These are phyloP conservation scores for Exephanes ischioxanthus DNA, from an alignment of 2,888 invertebrate species.

Conservation along the genomic window DNA sequence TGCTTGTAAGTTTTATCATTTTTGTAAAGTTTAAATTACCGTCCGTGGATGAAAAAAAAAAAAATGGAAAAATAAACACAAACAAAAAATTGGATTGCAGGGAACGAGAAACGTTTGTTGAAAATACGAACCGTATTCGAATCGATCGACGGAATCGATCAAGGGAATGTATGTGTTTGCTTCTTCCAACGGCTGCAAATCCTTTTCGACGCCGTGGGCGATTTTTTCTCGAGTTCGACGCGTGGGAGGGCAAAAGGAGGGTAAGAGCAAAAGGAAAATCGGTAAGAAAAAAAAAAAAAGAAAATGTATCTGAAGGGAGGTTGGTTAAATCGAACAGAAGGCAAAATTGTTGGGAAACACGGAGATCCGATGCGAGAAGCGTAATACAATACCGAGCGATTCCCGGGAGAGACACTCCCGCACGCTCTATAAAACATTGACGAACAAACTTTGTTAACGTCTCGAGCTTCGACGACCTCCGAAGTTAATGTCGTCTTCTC, in stretches of 20 bases:
- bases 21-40: too few species aligned
- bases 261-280: background rate
- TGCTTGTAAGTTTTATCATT: too few species aligned
- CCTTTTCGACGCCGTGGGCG: background rate
- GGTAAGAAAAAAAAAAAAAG: background rate
- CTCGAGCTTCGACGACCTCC: constrained; percentile 12
- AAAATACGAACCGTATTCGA: background rate
- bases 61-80: too few species aligned
- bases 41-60: too few species aligned
- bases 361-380: background rate
- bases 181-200: background rate
- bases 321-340: constrained; percentile 15
- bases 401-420: background rate
- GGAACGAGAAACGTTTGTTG: too few species aligned
- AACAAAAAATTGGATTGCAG: too few species aligned
- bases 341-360: background rate
- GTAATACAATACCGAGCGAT: constrained; percentile 6
- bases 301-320: background rate
- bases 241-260: background rate
- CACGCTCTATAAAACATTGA: constrained; percentile 45
- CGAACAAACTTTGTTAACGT: constrained; percentile 49
- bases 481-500: background rate
- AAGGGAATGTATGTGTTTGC: background rate
- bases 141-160: background rate
- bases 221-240: background rate